Evolutionary conservation across 1,140 invertebrate genomes (phyloP), one percentile per base, ranked within the genome.

Genomic region (Euura saliciscinereae): DNA sequence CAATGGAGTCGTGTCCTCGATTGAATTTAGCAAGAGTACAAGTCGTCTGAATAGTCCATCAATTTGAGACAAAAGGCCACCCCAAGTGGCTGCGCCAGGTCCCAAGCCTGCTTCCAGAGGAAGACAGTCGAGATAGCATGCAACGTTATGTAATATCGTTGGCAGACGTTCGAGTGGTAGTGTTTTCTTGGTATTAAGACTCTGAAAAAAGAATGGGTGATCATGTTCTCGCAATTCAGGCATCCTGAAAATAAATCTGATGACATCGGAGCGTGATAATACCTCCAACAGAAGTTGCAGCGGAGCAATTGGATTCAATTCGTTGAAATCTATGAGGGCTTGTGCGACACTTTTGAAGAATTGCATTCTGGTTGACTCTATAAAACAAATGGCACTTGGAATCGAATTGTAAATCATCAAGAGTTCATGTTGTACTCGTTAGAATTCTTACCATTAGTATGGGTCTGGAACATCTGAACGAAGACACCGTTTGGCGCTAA

Each of bases 401-500:
- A 28, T 43, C 11, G 65, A 64, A 71, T 71, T 71, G 70, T 3
- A 51, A 13, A 64, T 3, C 6, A 74, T 44, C 44, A 76, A 70
- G 6, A 71, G 73, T 76, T 73, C 68, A 42, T 51, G n/a, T 45
- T 75, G 43, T 64, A 67, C 66, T 10, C 42, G 13, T 43, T 13
- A 6, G 45, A 45, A 51, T 66, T 71, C 51, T 79, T 86, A 96
- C 94, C 94, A 77, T 93, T 92, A 75, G 95, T 92, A 82, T 95
- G 92, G 13, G 95, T 96, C 87, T 98, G 93, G 85, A 99, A 99
- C 78, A 99, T 93, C 89, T 99, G 98, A 70, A 96, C 89, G 85
- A 99, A 99, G 70, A 99, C 94, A 72, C 97, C 97, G 87, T 99
- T 98, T 0, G 97, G 96, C 8, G 97, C 96, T 44, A 99, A 87